Base-by-base conservation (phyloP, 1,140 invertebrate species). In the Pemphigus obesinymphae region DNA sequence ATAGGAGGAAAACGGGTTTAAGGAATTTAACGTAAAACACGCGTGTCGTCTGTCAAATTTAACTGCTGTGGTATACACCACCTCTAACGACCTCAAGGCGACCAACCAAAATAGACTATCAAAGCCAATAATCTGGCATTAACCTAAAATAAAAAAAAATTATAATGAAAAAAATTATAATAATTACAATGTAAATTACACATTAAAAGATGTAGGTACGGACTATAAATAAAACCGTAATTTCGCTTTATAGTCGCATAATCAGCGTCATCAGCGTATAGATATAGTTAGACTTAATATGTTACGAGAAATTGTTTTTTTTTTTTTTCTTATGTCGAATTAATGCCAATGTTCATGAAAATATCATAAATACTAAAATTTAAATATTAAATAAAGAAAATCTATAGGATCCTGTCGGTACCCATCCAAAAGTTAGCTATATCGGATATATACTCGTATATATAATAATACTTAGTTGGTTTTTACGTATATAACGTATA, bases 31-130 rank as follows among this genome's bases (percentile, higher is more conserved):
- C 50, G 50, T 78, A 40, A 58, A 78, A 55, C 50, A 61, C 76
- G 76, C 76, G 76, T 80, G 76, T 78, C 53, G 75, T 78, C 75
- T 78, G 75, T 80, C 76, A 80, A 63, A 80, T 45, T 45, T 80
- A 80, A 80, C 76, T 40, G 73, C 29, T 40, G 50, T 76, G 50
- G 31, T 58, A 40, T 58, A 58, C 73, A 55, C 48, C 48, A 76
- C 50, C 48, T 58, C 45, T 50, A 53, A 50, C 15, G 31, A 58
- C 73, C 73, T 58, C 23, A 17, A 58, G 76, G 76, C 76, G n/a
- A 80, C 55, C 37, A 23, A 58, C 53, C 55, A 31, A 63, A 37
- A 78, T 29, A 10, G 55, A 11, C 50, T n/a, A 76, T 76, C 73
- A 76, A 76, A 76, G 48, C 31, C 73, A 76, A 50, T 37, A 34